phyloP scores from a whole-genome alignment of 2,113 vertebrate species.

The Pachypanchax playfairii region DNA sequence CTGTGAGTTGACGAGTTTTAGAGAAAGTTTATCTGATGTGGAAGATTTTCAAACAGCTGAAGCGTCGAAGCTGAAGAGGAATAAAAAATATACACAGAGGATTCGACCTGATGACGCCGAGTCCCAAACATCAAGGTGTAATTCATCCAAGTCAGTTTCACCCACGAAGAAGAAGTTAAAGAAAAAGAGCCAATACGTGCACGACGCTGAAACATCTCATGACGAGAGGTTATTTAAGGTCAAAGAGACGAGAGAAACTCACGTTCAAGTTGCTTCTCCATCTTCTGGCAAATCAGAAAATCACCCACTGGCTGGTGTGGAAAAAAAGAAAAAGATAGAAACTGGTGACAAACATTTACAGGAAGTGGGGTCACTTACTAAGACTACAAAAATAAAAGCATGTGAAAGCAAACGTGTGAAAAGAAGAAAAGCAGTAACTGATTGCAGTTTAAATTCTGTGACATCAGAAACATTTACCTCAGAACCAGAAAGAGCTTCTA shows the following conservation, averaged over 20 bases:
- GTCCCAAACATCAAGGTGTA: background rate
- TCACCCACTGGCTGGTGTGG: no score
- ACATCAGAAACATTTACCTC: background rate
- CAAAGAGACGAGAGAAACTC: background rate
- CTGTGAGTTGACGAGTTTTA: background rate
- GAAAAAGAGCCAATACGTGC: no score
- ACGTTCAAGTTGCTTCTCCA: background rate
- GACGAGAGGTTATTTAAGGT: no score
- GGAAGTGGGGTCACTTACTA: background rate
- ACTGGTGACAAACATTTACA: background rate
- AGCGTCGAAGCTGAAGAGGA: conserved; percentile 30
- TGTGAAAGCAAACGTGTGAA: conserved; percentile 1
- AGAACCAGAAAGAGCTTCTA: background rate
- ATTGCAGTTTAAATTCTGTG: background rate
- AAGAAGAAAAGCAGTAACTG: accelerated
- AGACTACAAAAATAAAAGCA: no score
- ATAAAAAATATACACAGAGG: background rate
- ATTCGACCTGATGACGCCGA: background rate
- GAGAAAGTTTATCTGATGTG: background rate
- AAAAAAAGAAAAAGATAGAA: conserved; percentile 22
- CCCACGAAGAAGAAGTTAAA: background rate
- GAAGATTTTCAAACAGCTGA: background rate
- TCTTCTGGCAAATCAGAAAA: background rate
- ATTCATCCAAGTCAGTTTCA: background rate
- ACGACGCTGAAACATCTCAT: no score